Base-by-base conservation (phyloP, 1,140 invertebrate genomes). In the Anthonomus grandis region DNA sequence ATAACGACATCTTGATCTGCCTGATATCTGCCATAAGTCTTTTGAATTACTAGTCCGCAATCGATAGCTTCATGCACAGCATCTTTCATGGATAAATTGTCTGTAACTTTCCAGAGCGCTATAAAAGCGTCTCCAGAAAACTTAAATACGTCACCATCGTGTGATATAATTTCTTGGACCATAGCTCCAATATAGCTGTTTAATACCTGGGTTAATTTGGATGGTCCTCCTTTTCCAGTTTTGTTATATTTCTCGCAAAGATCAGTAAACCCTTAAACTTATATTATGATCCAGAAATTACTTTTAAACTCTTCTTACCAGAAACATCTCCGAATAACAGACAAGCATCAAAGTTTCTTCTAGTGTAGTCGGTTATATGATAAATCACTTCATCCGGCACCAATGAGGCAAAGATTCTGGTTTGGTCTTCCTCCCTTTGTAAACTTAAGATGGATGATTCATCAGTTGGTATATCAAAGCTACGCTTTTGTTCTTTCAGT, bases 181-280 rank as follows among this genome's bases (percentile, higher is more conserved):
- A 86, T 84, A 0, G 79, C 75, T 1, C 83, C 83, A 53, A 85
- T 83, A 57, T 85, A 86, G 9, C 75, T 78, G 65, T 85, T 85
- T 2, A 85, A 65, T 0, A 79, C 84, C 55, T 82, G 79, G 0
- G 82, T 84, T 13, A 85, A 66, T 47, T 79, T 76, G 3, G 83
- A 85, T 2, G 83, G 80, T 5, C 83, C 83, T 9, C 81, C 81
- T 56, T 79, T 79, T 2, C 81, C 81, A 1, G 64, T 58, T 54
- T 65, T 67, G 36, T 78, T 82, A 56, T 83, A 85, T 58, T 77
- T 82, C 63, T 84, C 83, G 24, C 81, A 79, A 10, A 85, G 71
- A 6, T 83, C 79, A 0, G 83, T 84, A 55, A 84, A 85, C 19
- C 83, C 83, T 70, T 17, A 0, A 50, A 52, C n/a, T n/a, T n/a